phyloP scores from a whole-genome alignment of 1,140 invertebrate genomes.

The Mamestra configurata region DNA sequence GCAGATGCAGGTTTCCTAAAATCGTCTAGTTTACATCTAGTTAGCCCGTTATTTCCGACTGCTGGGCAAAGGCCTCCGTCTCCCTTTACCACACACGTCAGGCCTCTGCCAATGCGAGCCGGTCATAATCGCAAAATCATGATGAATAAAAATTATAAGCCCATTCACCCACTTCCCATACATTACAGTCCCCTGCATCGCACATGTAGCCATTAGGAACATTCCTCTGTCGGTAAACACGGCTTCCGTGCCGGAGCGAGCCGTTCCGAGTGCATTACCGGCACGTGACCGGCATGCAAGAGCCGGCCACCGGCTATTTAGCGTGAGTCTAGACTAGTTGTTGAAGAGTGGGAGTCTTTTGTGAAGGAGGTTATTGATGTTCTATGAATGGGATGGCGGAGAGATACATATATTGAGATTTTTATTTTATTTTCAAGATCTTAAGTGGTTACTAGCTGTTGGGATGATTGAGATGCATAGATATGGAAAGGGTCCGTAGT shows the following conservation, averaged over 20 bases:
- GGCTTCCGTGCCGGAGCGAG: background rate
- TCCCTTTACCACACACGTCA: too few relatives aligned
- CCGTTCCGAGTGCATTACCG: constrained; percentile 24
- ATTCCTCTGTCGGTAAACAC: constrained; percentile 1
- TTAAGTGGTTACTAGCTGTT: background rate
- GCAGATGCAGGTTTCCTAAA: too few relatives aligned
- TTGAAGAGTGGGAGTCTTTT: background rate
- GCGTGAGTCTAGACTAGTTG: constrained; percentile 1
- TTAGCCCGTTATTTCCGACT: too few relatives aligned
- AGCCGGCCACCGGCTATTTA: background rate
- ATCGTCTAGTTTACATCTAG: too few relatives aligned
- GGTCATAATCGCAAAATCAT: too few relatives aligned
- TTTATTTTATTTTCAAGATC: background rate
- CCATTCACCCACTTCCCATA: background rate
- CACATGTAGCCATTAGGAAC: background rate
- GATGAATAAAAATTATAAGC: too few relatives aligned
- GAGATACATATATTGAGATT: background rate
- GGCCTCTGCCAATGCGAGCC: too few relatives aligned
- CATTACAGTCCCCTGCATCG: background rate
- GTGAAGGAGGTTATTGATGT: background rate
- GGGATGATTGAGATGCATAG: too few relatives aligned
- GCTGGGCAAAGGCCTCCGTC: too few relatives aligned
- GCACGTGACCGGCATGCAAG: constrained; percentile 24
- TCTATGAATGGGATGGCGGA: background rate
- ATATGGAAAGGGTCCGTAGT: too few relatives aligned